These are phyloP conservation scores for Xyliphius kryptos DNA, from an alignment of 2,113 vertebrate genomes.

Conservation along the genomic window DNA sequence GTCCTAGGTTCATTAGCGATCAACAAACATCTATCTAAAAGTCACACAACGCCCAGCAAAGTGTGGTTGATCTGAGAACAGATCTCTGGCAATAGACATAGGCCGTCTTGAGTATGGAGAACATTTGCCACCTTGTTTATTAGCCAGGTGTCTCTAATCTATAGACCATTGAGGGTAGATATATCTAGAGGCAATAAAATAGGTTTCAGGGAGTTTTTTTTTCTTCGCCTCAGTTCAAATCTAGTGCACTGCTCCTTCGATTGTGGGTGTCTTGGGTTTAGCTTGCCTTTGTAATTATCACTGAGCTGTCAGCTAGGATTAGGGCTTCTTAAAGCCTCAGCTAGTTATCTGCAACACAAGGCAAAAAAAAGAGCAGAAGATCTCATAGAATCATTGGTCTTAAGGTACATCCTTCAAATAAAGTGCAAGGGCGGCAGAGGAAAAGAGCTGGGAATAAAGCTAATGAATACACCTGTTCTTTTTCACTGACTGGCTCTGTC, in stretches of 20 bases:
- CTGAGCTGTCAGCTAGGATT: constrained; percentile 62
- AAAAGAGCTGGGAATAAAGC: constrained; percentile 42
- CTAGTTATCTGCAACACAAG: constrained; percentile 47
- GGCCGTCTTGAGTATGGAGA: too few relatives aligned
- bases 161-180: too few relatives aligned
- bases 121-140: too few relatives aligned
- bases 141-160: too few relatives aligned
- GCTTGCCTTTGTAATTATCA: constrained; percentile 56
- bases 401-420: constrained; percentile 35
- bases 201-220: constrained; percentile 26
- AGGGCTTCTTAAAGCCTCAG: constrained; percentile 47
- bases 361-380: constrained; percentile 36
- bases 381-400: constrained; percentile 45
- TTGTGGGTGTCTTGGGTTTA: constrained; percentile 49
- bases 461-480: constrained; percentile 48
- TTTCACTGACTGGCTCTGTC: constrained; percentile 43
- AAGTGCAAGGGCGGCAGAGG: constrained; percentile 25
- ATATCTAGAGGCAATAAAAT: too few relatives aligned
- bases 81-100: too few relatives aligned
- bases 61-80: too few relatives aligned
- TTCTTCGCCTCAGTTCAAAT: constrained; percentile 42
- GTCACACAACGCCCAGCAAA: too few relatives aligned
- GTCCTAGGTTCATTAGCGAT: too few relatives aligned
- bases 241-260: constrained; percentile 45
- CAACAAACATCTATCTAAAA: too few relatives aligned